Base-by-base conservation (phyloP, 2,888 invertebrate species). In the Lapara coniferarum region DNA sequence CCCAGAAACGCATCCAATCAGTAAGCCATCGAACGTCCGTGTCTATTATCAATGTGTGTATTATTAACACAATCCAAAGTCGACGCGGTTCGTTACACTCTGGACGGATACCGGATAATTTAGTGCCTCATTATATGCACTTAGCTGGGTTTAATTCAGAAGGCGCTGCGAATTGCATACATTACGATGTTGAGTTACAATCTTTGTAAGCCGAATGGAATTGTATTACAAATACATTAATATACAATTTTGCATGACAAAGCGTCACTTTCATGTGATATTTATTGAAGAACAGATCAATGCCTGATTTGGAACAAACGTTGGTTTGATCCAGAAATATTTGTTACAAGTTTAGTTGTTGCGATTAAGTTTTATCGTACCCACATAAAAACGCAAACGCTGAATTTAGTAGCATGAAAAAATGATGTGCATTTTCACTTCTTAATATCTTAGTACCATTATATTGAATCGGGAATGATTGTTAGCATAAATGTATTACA, bases 1-100 rank as follows among this genome's bases (percentile, higher is more conserved):
- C 37, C 37, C 25, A 25, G 2, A 25, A 25, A 25, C 25, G 25
- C 37, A 37, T 37, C 37, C 37, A 37, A 37, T 37, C 37, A 37
- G 4, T 37, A 37, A 37, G 37, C 37, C 8, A 37, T 37, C 5
- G 37, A 37, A 55, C 55, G 55, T 19, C 0, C 19, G 19, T 19
- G 10, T 12, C 19, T 10, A 19, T 10, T 55, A 19, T 55, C 55
- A 55, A 4, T 55, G 19, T 16, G 16, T 5, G 59, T 13, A 56
- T 72, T 77, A 75, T 78, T 72, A 74, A 76, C 71, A 73, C 72
- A 69, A 71, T 73, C 72, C 76, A 75, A 79, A 76, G 79, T 76
- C 76, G 72, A 75, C 57, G 66, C 67, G 71, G 79, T 72, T 73
- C 75, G 73, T 71, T 74, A 70, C 71, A 73, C 76, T 66, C 69